Base-by-base conservation (phyloP, 92 coral and sea anemone genomes). In the Actinostola sp. region DNA sequence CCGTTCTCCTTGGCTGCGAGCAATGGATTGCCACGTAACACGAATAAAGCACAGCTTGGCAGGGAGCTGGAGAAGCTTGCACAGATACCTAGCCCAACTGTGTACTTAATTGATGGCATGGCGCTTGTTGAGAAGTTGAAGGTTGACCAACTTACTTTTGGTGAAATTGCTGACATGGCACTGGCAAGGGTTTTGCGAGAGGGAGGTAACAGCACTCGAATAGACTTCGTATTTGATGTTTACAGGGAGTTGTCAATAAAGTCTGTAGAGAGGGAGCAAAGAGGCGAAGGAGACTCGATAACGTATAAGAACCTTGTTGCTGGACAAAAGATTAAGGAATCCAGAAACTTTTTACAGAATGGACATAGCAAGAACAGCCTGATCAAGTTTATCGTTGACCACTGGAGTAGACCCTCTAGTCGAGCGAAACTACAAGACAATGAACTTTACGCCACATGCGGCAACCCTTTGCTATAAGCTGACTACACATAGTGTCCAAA, bases 71-170 rank as follows among this genome's bases (percentile, higher is more conserved):
- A 62, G 63, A 74, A 74, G 45, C 71, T 62, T 55, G 76, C 63
- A 3, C 44, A 73, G 10, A 35, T 79, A 3, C 84, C 91, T 20
- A 66, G 79, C 21, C 70, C 78, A 1, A 72, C 76, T 42, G 86
- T 82, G 9, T 76, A 71, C 44, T 43, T 79, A 19, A 63, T 86
- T 28, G 91, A 86, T 78, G 91, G 81, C 3, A 89, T 89, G 91
- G 84, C 63, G 0, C 58, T 89, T 43, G 86, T 89, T 23, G 88
- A 85, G 56, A 72, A 79, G 63, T 50, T 84, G 20, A 63, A 71
- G 31, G 83, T 72, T 6, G 88, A 83, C 54, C 67, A 65, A 3
- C 66, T 53, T 25, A 82, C 49, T 49, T 83, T 83, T 54, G 44
- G 50, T 1, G 82, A 78, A 13, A 71, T 85, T 21, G 78, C 79